Evolutionary conservation across 2,888 invertebrate genomes (phyloP), one percentile per base, ranked within the genome.

Genomic region (Deilephila porcellus): DNA sequence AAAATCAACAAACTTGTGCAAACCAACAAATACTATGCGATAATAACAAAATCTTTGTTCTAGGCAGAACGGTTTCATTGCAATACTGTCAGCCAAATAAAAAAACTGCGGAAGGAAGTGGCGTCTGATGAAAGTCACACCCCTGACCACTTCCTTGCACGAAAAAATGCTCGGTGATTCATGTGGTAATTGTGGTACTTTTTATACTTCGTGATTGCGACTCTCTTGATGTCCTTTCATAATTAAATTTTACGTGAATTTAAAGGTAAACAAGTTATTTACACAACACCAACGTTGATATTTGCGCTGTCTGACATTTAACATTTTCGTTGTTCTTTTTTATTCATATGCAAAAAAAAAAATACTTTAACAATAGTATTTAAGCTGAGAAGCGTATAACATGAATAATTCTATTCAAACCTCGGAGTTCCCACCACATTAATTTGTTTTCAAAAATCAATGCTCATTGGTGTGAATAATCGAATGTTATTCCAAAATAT

Each of bases 41-140:
- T 37, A 64, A 45, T 45, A 52, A 67, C 67, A 52, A 52, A 52
- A n/a, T 56, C 6, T 56, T 56, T 17, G n/a, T 17, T 56, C 56
- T 56, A 56, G 6, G 7, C 19, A 56, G n/a, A 67, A 52, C n/a
- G 20, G 25, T 25, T 67, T 34, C 20, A 45, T 45, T 45, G 17
- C 52, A 45, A 45, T 67, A 45, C 45, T 67, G 45, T 67, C 25
- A 17, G 67, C 45, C 3, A 52, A 67, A 67, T 67, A 67, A 67
- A 67, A 25, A 67, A 67, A 67, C 52, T 67, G 67, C 52, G 67
- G 67, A 67, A 67, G 67, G 67, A 67, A 67, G 67, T 52, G 67
- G n/a, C 52, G 25, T 67, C 67, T 25, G 52, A 67, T 25, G 52
- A 45, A 45, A 67, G 67, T 67, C 45, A 6, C 67, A 67, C 67